Evolutionary conservation across 2,888 invertebrate genomes (phyloP).

Genomic region (Priocnemis perturbator): DNA sequence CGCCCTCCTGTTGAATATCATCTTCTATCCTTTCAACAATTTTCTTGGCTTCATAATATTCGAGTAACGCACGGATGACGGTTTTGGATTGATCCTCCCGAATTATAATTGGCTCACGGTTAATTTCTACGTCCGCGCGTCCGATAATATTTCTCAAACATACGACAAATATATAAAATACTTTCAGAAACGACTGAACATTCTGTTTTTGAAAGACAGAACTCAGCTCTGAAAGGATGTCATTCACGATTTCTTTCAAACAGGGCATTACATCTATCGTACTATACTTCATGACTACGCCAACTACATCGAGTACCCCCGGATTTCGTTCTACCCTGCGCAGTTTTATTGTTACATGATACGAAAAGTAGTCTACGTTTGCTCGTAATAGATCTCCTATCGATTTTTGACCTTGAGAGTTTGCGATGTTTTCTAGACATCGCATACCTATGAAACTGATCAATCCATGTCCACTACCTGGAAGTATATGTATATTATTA

Average conservation of each 20-base stretch:
- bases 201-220: slow-evolving; percentile 79
- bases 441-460: slow-evolving; percentile 80
- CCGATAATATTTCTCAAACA: slow-evolving; percentile 76
- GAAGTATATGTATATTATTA: slow-evolving; percentile 34
- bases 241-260: slow-evolving; percentile 82
- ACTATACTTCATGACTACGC: slow-evolving; percentile 84
- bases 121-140: not conserved
- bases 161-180: slow-evolving; percentile 83
- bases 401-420: slow-evolving; percentile 77
- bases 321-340: slow-evolving; percentile 80
- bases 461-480: slow-evolving; percentile 82
- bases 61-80: slow-evolving; percentile 73
- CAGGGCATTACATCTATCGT: slow-evolving; percentile 81
- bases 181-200: slow-evolving; percentile 80
- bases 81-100: slow-evolving; percentile 47
- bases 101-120: slow-evolving; percentile 10
- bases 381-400: slow-evolving; percentile 80
- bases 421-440: slow-evolving; percentile 79
- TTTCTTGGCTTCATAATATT: slow-evolving; percentile 71
- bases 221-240: slow-evolving; percentile 81
- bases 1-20: slow-evolving; percentile 22
- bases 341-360: slow-evolving; percentile 81
- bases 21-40: slow-evolving; percentile 63
- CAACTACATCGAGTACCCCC: slow-evolving; percentile 83
- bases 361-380: slow-evolving; percentile 86